phyloP scores from a whole-genome alignment of 1,140 invertebrate genomes.

The Lordiphosa mommai region DNA sequence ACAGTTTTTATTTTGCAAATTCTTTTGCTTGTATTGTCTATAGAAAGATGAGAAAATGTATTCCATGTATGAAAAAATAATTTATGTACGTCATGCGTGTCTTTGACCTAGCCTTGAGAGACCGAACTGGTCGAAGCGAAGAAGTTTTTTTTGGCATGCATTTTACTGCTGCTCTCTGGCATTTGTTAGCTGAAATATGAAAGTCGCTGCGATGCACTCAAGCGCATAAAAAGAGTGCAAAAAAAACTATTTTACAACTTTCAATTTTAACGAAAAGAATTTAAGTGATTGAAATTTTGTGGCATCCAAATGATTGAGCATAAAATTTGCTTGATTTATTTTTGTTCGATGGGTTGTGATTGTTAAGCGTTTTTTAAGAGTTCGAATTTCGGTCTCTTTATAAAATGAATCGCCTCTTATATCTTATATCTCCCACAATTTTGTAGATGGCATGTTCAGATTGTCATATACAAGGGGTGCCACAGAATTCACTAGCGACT shows the following conservation, averaged over 20 bases:
- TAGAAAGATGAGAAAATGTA: neutral
- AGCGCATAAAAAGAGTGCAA: conserved; percentile 16
- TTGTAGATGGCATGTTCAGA: too few species aligned
- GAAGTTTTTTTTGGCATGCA: conserved; percentile 11
- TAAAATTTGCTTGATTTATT: too few species aligned
- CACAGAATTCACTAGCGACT: too few species aligned
- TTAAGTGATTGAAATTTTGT: too few species aligned
- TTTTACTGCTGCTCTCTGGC: conserved; percentile 11
- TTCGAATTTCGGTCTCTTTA: too few species aligned
- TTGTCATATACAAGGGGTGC: too few species aligned
- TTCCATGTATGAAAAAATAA: conserved; percentile 6
- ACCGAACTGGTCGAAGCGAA: neutral
- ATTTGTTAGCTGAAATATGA: conserved; percentile 1
- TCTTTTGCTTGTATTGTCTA: conserved; percentile 17
- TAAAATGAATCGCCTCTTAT: too few species aligned
- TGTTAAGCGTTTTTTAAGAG: too few species aligned
- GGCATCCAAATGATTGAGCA: too few species aligned
- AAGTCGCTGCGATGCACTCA: conserved; percentile 9
- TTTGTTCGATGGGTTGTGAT: too few species aligned
- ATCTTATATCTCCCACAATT: too few species aligned
- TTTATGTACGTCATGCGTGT: neutral
- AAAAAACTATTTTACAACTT: neutral
- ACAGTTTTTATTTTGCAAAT: conserved; percentile 45
- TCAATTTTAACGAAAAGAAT: too few species aligned
- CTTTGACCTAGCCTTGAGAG: conserved; percentile 19